phyloP scores from a whole-genome alignment of 2,888 invertebrate genomes.

The Lasius fuliginosus region DNA sequence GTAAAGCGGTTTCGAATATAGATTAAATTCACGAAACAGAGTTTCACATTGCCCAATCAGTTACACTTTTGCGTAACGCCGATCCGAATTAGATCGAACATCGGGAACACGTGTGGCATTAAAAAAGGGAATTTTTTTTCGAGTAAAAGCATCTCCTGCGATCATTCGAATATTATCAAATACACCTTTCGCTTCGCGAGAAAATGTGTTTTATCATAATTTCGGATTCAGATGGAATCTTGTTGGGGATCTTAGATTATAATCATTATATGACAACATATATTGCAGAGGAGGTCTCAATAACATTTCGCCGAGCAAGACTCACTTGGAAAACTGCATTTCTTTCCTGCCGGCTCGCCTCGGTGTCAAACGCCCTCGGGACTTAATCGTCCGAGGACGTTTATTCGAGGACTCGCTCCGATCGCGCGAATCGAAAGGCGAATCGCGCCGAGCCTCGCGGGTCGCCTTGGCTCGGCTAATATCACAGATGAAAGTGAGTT shows the following conservation, averaged over 20 bases:
- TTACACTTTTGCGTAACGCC: not conserved
- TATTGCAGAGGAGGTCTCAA: not conserved
- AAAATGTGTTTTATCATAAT: not conserved
- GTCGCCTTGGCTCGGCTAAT: conserved; percentile 48
- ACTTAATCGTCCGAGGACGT: conserved; percentile 48
- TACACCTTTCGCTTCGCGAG: not conserved
- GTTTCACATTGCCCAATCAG: not conserved
- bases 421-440: conserved; percentile 53
- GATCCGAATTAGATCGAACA: not conserved
- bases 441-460: conserved; percentile 21
- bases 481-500: conserved; percentile 55
- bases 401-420: conserved; percentile 6
- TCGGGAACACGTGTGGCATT: not conserved
- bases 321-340: conserved; percentile 3
- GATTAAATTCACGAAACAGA: not conserved
- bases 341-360: conserved; percentile 10
- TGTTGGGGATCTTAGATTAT: not conserved
- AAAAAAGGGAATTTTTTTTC: not conserved
- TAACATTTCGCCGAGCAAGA: not conserved
- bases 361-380: conserved; percentile 31
- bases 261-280: not conserved
- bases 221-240: not conserved
- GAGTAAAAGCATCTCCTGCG: not conserved
- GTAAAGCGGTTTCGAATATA: conserved; percentile 8
- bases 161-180: not conserved